Base-by-base conservation (phyloP, 2,888 invertebrate genomes). In the Tetragonisca angustula region DNA sequence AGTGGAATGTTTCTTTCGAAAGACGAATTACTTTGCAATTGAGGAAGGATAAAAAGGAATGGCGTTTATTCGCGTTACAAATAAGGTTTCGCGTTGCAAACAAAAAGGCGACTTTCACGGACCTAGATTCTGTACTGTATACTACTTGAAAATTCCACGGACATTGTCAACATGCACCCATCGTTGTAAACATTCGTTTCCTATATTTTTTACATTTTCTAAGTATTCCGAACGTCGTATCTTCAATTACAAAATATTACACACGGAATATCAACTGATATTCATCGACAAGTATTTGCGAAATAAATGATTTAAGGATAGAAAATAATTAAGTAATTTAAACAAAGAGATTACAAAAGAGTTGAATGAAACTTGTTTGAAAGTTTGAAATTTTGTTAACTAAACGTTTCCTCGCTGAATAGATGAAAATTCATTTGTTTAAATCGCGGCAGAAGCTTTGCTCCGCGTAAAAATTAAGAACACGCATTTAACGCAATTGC, bases 111-210 rank as follows among this genome's bases (percentile, higher is more conserved):
- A 61, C 3, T 24, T n/a, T 15, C 2, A 21, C 9, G 21, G 21
- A 56, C 4, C 4, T 27, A 59, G 52, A 52, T 61, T 61, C 50
- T 67, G 6, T 59, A 19, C 43, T 2, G 24, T 43, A 72, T 65
- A 64, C 32, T 65, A 49, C 52, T 56, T 56, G 77, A 64, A 56
- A 72, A 54, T 65, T 65, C 50, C 65, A 49, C 32, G 50, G 32
- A n/a, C 36, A 19, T 21, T 73, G 67, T 36, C 78, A 78, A 52
- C 59, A 67, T 73, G 24, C 72, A 73, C 52, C 24, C 32, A 69
- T 3, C 59, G n/a, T 43, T 59, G 6, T 43, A 61, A 19, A 61
- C 61, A 4, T 24, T 27, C 21, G 54, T 77, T 50, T 19, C 62
- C 27, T 36, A 36, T 70, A n/a, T 17, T 32, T 32, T 49, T 13